phyloP scores from a whole-genome alignment of 2,797 vertebrate genomes.

The Periophthalmus magnuspinnatus region DNA sequence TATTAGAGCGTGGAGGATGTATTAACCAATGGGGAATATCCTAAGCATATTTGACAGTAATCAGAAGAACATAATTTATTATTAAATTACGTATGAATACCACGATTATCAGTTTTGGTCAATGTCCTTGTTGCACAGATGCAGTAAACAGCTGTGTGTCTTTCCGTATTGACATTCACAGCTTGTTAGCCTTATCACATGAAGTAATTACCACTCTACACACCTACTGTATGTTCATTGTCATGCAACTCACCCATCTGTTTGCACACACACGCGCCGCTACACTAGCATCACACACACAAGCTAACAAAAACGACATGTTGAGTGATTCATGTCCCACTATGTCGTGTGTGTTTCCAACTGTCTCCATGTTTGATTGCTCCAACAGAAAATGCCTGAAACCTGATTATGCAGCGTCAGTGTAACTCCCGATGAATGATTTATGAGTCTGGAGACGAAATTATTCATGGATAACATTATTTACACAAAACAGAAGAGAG shows the following conservation, averaged over 20 bases:
- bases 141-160: constrained; percentile 16
- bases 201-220: constrained; percentile 28
- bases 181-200: constrained; percentile 31
- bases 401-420: constrained; percentile 61
- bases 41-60: too few relatives aligned
- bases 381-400: constrained; percentile 56
- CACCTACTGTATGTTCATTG: constrained; percentile 17
- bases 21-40: too few relatives aligned
- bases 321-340: constrained; percentile 53
- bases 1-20: too few relatives aligned
- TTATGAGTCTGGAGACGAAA: constrained; percentile 55
- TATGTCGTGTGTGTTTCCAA: constrained; percentile 42
- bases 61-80: too few relatives aligned
- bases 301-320: constrained; percentile 22
- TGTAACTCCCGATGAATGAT: constrained; percentile 65
- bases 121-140: constrained; percentile 9
- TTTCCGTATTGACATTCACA: constrained; percentile 21
- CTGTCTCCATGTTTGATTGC: constrained; percentile 62
- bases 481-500: constrained; percentile 38
- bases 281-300: constrained; percentile 7
- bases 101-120: background rate
- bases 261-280: background rate
- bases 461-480: constrained; percentile 45
- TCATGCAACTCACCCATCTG: background rate
- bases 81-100: too few relatives aligned